Evolutionary conservation across 2,888 invertebrate genomes (phyloP), one percentile per base, ranked within the genome.

Genomic region (Cheilosia grossa): DNA sequence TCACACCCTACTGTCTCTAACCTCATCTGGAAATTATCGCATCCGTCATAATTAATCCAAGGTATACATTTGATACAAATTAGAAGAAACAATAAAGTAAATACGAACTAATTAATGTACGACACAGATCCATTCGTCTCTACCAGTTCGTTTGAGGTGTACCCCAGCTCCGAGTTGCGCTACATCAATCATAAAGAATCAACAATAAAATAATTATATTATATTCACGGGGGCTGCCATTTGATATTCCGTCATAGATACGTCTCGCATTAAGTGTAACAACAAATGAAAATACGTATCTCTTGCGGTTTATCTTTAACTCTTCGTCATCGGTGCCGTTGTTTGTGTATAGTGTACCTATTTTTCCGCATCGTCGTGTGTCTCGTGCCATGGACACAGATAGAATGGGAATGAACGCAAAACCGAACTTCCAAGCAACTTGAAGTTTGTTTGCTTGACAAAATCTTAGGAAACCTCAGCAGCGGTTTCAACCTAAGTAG

Each of bases 11-110:
- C 21, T 42, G 61, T 21, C 63, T 61, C 63, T 73, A 83, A 59
- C 80, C 83, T 70, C 80, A 74, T 74, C 70, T 75, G n/a, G 44
- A 33, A 80, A 83, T 83, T 83, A 83, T 80, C 83, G 66, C 64
- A 80, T 75, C 70, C 54, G 63, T 83, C 70, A 75, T 83, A 83
- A 83, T 80, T 70, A 70, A 69, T 70, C 74, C 80, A 64, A 66
- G 58, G 70, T 51, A 79, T 66, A 61, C 33, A 13, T 51, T 77
- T 69, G 61, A 33, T 61, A 61, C 54, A 61, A 77, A 67, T 77
- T 61, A 53, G 54, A 69, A 69, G 69, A 69, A 69, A 59, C 59
- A 59, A 69, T 77, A 77, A 75, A 67, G 75, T 51, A 75, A 75
- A 75, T 53, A 59, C 24, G 59, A 27, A 59, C 51, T 67, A 75